Conservation (phyloP, 92 coral and sea anemone genomes). For the Meandrina meandrites region DNA sequence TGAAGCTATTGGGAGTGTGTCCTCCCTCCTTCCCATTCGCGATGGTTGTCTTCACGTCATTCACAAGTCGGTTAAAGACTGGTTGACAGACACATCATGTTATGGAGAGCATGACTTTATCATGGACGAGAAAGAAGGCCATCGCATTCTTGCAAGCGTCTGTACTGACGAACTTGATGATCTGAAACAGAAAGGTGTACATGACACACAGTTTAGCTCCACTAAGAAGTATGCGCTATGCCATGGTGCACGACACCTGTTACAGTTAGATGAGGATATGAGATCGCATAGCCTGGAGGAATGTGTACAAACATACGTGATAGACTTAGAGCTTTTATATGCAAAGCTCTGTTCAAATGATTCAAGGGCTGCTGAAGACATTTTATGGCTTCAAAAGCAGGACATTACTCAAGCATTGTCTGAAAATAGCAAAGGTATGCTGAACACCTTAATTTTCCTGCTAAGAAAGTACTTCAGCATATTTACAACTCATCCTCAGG, state of each 20-base stretch:
- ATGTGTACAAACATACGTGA: not conserved
- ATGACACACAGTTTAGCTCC: not conserved
- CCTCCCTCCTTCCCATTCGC: constrained; percentile 51
- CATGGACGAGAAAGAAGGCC: constrained; percentile 46
- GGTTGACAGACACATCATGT: constrained; percentile 34
- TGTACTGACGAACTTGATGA: constrained; percentile 29
- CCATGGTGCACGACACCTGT: constrained; percentile 21
- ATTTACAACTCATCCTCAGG: not conserved
- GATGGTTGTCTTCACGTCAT: constrained; percentile 48
- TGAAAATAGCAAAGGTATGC: not conserved
- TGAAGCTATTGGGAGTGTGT: constrained; percentile 31
- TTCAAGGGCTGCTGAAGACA: not conserved
- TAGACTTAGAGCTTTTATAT: constrained; percentile 13
- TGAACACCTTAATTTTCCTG: not conserved
- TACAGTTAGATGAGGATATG: not conserved
- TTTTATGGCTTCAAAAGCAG: not conserved
- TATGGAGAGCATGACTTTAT: constrained; percentile 38
- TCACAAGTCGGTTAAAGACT: constrained; percentile 69
- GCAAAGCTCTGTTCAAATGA: not conserved
- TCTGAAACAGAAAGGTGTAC: constrained; percentile 13
- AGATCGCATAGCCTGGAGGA: not conserved
- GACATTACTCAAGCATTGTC: not conserved
- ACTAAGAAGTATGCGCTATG: constrained; percentile 18
- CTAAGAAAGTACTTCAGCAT: constrained; percentile 11
- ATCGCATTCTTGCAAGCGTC: constrained; percentile 41